Evolutionary conservation across 2,797 vertebrate genomes (phyloP).

Genomic region (Poeciliopsis infans): DNA sequence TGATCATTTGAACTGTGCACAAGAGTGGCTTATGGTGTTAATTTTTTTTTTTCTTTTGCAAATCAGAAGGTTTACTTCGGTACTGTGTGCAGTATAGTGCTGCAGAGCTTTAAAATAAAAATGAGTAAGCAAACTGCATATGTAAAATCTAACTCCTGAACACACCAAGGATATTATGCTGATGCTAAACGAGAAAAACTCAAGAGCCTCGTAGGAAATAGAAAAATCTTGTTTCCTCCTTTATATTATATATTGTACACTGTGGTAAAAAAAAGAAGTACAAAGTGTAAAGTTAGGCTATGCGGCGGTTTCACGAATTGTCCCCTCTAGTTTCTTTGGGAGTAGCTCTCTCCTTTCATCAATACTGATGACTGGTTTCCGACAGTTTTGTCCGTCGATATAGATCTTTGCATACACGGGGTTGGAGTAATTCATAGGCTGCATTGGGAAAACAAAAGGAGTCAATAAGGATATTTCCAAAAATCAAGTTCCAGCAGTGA

Average conservation of each 20-base stretch:
- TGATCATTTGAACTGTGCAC: constrained; percentile 68
- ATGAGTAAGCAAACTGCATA: constrained; percentile 71
- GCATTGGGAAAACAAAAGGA: constrained; percentile 42
- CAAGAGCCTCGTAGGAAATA: constrained; percentile 94
- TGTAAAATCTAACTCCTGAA: constrained; percentile 86
- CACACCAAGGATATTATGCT: constrained; percentile 91
- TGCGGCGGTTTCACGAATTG: constrained; percentile 99
- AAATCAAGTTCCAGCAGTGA: not conserved
- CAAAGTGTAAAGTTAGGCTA: constrained; percentile 93
- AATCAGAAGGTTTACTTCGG: constrained; percentile 89
- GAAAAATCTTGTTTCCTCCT: constrained; percentile 85
- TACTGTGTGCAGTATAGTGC: constrained; percentile 85
- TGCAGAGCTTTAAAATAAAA: constrained; percentile 85
- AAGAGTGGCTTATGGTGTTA: constrained; percentile 73
- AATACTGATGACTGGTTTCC: constrained; percentile 96
- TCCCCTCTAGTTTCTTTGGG: constrained; percentile 99
- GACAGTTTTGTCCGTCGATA: constrained; percentile 95
- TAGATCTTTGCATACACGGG: constrained; percentile 98
- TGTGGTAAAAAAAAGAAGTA: constrained; percentile 80
- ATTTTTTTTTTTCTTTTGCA: constrained; percentile 84
- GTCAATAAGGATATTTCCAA: not conserved
- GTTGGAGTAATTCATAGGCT: constrained; percentile 98
- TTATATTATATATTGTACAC: constrained; percentile 86
- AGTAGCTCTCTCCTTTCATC: constrained; percentile 99
- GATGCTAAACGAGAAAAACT: constrained; percentile 87